phyloP scores from a whole-genome alignment of 2,797 vertebrate species.

The Argya squamiceps region DNA sequence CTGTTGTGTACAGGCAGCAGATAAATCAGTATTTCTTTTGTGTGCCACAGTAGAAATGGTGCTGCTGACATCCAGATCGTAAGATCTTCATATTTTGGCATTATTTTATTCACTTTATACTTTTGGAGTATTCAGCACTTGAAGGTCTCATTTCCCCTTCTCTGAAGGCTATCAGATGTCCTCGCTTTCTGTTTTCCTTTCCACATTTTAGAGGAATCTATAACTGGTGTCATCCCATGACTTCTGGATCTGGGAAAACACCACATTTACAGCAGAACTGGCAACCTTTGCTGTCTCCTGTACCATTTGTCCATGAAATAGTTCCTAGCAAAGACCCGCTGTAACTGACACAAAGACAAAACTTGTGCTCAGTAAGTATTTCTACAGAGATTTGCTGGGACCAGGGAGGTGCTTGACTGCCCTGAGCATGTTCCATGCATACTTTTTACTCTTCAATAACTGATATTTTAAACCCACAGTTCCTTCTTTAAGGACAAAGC shows the following conservation, averaged over 20 bases:
- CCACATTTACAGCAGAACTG: neutral
- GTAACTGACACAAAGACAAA: neutral
- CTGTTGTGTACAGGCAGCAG: neutral
- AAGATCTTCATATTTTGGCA: neutral
- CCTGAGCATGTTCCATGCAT: neutral
- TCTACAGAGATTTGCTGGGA: neutral
- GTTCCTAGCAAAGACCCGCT: neutral
- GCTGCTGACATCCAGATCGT: neutral
- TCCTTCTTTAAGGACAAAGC: conserved; percentile 43
- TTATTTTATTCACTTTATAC: neutral
- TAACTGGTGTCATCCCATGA: neutral
- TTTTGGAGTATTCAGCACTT: neutral
- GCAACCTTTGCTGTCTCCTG: rapidly evolving
- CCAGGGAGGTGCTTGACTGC: neutral
- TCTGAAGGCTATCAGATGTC: neutral
- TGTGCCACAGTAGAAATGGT: rapidly evolving
- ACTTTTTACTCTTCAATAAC: neutral
- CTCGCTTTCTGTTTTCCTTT: neutral
- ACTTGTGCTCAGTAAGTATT: neutral
- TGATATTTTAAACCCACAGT: neutral
- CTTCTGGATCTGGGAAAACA: neutral
- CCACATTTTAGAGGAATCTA: neutral
- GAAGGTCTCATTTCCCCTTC: neutral
- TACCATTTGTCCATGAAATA: rapidly evolving
- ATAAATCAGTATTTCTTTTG: neutral